phyloP scores from a whole-genome alignment of 2,888 invertebrate species.

The Rotaria macrura region DNA sequence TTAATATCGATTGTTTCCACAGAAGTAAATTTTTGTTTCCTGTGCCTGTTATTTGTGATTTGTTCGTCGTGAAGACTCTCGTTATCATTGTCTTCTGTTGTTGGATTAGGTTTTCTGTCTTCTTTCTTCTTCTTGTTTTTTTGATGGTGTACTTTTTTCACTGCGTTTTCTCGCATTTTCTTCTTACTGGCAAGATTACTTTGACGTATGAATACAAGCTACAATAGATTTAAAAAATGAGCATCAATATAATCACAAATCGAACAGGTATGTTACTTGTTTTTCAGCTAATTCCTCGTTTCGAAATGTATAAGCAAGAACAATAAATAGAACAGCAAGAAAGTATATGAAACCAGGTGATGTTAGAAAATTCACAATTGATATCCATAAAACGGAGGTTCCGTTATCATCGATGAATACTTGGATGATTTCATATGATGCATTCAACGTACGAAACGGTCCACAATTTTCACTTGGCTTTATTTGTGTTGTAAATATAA shows the following conservation, averaged over 20 bases:
- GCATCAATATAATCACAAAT: neutral
- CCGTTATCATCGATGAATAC: neutral
- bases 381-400: neutral
- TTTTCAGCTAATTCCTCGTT: constrained; percentile 10
- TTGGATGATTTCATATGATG: neutral
- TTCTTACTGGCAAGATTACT: constrained; percentile 2
- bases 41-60: too few relatives aligned
- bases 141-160: neutral
- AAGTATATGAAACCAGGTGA: constrained; percentile 7
- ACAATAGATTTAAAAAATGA: neutral
- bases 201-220: neutral
- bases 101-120: too few relatives aligned
- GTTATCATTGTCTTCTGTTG: too few relatives aligned
- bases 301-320: constrained; percentile 1
- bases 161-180: neutral
- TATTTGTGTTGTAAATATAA: neutral
- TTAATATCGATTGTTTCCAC: too few relatives aligned
- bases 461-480: neutral
- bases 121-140: neutral
- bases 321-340: neutral
- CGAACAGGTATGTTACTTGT: neutral
- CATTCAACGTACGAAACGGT: neutral
- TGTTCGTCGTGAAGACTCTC: too few relatives aligned
- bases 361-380: constrained; percentile 8
- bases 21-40: too few relatives aligned